Evolutionary conservation across 2,113 vertebrate species (phyloP), one percentile per base, ranked within the genome.

Genomic region (Brevimyrus niger): DNA sequence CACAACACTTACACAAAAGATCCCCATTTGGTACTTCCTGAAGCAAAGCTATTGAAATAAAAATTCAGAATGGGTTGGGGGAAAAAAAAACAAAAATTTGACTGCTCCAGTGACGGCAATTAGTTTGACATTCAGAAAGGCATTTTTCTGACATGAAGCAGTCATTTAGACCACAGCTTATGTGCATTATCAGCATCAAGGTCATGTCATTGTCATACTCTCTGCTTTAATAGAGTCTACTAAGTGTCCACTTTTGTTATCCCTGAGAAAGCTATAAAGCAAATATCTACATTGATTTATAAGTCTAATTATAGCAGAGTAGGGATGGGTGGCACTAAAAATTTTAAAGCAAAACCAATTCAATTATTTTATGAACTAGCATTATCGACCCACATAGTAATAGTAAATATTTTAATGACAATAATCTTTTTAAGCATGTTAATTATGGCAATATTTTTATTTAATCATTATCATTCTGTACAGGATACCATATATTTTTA

Each of bases 41-140:
- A 90, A 93, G 90, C 89, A 51, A 87, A 58, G 92, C 93, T 93
- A 94, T 95, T 93, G 93, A 95, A 94, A 93, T 92, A 88, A 93
- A 91, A 93, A 91, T 92, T 93, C 92, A 95, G 94, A 95, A 94
- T 94, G 93, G 92, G 93, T 92, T 91, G 92, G 91, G 93, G 46
- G 2, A 10, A 87, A 65, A 61, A 61, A 91, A 94, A 95, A 93
- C 92, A 92, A 94, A 89, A 92, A 94, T 95, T 95, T 96, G 95
- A 96, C 96, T 95, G 95, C 92, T 93, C 93, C 91, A 95, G 94
- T 94, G 94, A 94, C 93, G 92, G 92, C 94, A 95, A 93, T 96
- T 96, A 95, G 95, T 94, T 94, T 92, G 92, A 92, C 92, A 95
- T 94, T 93, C 93, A 92, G 91, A 93, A 93, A 94, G 93, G 93